Percentiles rank a stretch among this genome's conserved stretches.
These are phyloP conservation scores for Synanthedon myopaeformis DNA, from an alignment of 2,888 invertebrate genomes.

Conservation along the genomic window DNA sequence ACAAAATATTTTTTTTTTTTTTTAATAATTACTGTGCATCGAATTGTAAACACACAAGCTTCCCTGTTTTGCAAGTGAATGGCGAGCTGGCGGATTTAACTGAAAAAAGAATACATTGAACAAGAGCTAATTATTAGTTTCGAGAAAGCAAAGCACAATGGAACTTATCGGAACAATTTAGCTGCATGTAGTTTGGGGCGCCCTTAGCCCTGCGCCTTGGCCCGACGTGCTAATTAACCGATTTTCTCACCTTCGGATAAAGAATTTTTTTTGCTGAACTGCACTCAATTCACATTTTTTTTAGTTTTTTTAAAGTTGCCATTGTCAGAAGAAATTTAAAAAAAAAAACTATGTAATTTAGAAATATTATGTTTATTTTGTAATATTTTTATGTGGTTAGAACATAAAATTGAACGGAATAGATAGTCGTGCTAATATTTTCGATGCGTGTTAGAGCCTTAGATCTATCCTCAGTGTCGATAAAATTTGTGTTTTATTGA, in stretches of 20 bases:
- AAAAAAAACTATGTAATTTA: too few relatives aligned
- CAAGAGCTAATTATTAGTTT: slow-evolving; percentile 60
- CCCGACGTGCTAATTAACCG: slow-evolving; percentile 53
- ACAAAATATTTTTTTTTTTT: slow-evolving; percentile 34
- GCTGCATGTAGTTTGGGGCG: slow-evolving; percentile 29
- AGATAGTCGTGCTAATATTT: too few relatives aligned
- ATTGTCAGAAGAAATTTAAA: neutral
- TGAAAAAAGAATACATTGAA: slow-evolving; percentile 52
- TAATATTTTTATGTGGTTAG: too few relatives aligned
- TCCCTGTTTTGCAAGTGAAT: slow-evolving; percentile 51
- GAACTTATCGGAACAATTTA: slow-evolving; percentile 26
- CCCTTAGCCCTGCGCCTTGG: slow-evolving; percentile 10
- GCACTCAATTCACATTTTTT: slow-evolving; percentile 19
- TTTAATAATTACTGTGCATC: slow-evolving; percentile 49
- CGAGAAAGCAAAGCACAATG: slow-evolving; percentile 39
- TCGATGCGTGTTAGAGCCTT: too few relatives aligned
- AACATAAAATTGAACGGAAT: neutral
- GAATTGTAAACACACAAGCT: slow-evolving; percentile 48
- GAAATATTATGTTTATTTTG: too few relatives aligned
- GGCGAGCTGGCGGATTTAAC: slow-evolving; percentile 27
- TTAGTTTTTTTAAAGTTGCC: slow-evolving; percentile 18
- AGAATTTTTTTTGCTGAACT: slow-evolving; percentile 33
- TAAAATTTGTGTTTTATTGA: too few relatives aligned
- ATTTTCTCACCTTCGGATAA: slow-evolving; percentile 64
- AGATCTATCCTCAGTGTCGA: too few relatives aligned